Evolutionary conservation across 1,140 invertebrate genomes (phyloP).

Genomic region (Papilio helenus): DNA sequence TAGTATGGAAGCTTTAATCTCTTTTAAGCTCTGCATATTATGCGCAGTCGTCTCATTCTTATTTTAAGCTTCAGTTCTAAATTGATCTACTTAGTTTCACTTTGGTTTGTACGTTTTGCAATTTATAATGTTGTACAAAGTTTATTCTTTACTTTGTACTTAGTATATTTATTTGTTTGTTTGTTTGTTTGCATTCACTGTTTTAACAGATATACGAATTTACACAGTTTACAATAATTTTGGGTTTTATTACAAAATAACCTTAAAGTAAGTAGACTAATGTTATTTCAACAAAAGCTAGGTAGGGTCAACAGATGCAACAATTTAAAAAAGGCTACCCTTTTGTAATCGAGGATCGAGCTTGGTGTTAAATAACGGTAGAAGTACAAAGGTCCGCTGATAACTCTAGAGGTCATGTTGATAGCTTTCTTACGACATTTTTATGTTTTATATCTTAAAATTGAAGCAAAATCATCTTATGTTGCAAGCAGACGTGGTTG

Average conservation of each 20-base stretch:
- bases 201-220: no score
- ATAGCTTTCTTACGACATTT: not conserved
- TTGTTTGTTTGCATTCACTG: no score
- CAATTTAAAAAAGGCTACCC: not conserved
- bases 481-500: not conserved
- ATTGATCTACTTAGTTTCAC: not conserved
- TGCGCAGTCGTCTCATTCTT: not conserved
- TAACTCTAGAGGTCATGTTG: conserved; percentile 5
- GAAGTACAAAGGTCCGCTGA: not conserved
- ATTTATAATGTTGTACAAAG: no score
- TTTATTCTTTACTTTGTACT: no score
- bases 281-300: not conserved
- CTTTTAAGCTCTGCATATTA: not conserved
- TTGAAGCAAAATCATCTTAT: not conserved
- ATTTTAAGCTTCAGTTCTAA: not conserved
- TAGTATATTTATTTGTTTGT: no score
- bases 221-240: no score
- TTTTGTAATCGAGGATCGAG: not conserved
- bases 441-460: not conserved
- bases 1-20: not conserved
- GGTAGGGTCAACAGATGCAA: not conserved
- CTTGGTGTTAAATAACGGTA: not conserved
- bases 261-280: not conserved
- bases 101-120: not conserved
- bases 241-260: no score